Evolutionary conservation across 64 coral and sea anemone genomes (phyloP).

Genomic region (Orbicella faveolata): DNA sequence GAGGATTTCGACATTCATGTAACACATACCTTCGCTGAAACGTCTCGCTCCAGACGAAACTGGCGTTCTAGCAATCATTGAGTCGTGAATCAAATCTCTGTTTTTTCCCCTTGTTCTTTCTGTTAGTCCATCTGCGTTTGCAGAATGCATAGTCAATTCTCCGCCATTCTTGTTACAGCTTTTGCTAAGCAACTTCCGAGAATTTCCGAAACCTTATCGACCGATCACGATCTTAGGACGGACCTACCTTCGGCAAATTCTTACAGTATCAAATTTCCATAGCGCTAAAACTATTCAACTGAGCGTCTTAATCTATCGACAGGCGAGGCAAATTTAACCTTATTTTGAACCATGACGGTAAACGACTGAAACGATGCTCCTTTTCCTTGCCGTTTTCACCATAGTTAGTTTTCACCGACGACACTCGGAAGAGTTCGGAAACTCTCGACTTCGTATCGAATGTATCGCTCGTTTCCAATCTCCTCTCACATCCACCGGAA

Average conservation of each 20-base stretch:
- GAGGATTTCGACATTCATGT: too few species aligned
- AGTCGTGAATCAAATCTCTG: background rate
- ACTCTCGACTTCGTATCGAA: background rate
- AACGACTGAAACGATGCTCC: background rate
- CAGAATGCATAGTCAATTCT: slow-evolving; percentile 1
- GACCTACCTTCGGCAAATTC: background rate
- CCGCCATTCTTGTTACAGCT: background rate
- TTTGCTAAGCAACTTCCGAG: slow-evolving; percentile 46
- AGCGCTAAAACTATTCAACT: background rate
- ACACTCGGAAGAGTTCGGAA: background rate
- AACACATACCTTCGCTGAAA: slow-evolving; percentile 43
- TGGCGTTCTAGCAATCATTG: slow-evolving; percentile 33
- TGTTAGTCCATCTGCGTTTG: slow-evolving; percentile 34
- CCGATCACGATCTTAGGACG: background rate
- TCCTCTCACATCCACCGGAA: background rate
- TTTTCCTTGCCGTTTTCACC: background rate
- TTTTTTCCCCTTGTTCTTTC: slow-evolving; percentile 4
- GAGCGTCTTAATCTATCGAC: background rate
- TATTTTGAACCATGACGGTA: background rate
- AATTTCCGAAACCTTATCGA: background rate
- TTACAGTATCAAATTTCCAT: background rate
- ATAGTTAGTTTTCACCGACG: background rate
- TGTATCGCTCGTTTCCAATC: background rate
- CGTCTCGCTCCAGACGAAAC: slow-evolving; percentile 2
- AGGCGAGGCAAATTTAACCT: background rate